These are phyloP conservation scores for Capitulum mitella DNA, from an alignment of 2,888 invertebrate species.

Conservation along the genomic window DNA sequence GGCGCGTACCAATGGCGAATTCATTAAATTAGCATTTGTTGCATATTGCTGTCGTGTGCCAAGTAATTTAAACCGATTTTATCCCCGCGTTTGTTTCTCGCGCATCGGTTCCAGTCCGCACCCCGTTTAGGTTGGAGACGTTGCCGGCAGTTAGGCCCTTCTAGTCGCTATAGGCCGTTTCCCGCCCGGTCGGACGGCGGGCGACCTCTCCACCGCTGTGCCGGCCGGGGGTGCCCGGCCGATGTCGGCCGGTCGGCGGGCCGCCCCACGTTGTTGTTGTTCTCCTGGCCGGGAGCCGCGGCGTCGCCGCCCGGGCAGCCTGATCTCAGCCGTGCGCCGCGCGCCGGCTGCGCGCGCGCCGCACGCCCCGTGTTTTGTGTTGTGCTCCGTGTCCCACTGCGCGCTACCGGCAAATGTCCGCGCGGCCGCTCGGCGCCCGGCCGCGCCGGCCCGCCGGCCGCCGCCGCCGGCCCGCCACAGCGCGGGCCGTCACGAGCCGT, in stretches of 20 bases:
- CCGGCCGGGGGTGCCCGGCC: background rate
- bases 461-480: too few relatives aligned
- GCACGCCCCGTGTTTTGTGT: background rate
- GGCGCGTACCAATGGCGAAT: background rate
- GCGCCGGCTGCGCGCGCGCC: background rate
- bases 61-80: slow-evolving; percentile 14
- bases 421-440: background rate
- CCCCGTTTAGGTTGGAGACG: background rate
- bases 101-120: background rate
- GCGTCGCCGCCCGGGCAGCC: background rate
- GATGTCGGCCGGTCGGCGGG: background rate
- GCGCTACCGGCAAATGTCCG: too few relatives aligned
- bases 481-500: too few relatives aligned
- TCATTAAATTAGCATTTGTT: slow-evolving; percentile 10
- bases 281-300: background rate
- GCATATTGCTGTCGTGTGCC: slow-evolving; percentile 23
- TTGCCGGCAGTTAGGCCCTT: background rate
- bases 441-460: too few relatives aligned
- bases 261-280: background rate
- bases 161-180: slow-evolving; percentile 7
- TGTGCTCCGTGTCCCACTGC: slow-evolving; percentile 10
- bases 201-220: background rate
- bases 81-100: background rate
- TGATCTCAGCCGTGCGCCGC: background rate
- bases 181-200: background rate